Evolutionary conservation across 2,113 vertebrate genomes (phyloP).

Genomic region (Gallinago jamesoni): DNA sequence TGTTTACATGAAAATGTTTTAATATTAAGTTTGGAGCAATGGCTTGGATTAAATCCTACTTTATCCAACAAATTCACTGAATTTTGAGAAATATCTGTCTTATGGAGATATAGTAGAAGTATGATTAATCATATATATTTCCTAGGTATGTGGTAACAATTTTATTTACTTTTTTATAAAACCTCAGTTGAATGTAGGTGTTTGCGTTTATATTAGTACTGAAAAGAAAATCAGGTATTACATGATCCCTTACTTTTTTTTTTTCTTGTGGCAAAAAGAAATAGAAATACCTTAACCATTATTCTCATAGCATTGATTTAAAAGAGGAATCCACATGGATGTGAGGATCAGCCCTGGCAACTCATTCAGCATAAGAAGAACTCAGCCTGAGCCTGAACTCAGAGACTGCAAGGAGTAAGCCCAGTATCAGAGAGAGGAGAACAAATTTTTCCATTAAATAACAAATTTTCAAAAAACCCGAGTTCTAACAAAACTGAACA

Average conservation of each 20-base stretch:
- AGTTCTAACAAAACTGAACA: not conserved
- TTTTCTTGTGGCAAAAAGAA: not conserved
- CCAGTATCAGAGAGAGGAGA: not conserved
- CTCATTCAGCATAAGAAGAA: not conserved
- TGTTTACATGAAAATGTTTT: not conserved
- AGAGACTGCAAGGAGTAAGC: not conserved
- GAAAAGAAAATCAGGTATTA: not conserved
- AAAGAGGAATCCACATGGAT: not conserved
- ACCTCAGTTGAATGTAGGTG: not conserved
- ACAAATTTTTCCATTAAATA: not conserved
- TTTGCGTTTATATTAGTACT: not conserved
- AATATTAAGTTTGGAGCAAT: not conserved
- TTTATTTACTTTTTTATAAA: not conserved
- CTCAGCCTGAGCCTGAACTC: not conserved
- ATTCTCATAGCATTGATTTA: not conserved
- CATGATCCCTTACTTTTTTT: not conserved
- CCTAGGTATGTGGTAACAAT: not conserved
- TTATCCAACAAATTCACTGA: not conserved
- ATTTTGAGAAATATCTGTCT: not conserved
- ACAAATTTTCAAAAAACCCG: not conserved
- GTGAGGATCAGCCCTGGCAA: not conserved
- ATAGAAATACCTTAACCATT: not conserved
- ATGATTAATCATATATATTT: not conserved
- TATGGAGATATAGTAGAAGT: not conserved
- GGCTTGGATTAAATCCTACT: not conserved